phyloP scores from a whole-genome alignment of 2,888 invertebrate species.

The Brenthis daphne region DNA sequence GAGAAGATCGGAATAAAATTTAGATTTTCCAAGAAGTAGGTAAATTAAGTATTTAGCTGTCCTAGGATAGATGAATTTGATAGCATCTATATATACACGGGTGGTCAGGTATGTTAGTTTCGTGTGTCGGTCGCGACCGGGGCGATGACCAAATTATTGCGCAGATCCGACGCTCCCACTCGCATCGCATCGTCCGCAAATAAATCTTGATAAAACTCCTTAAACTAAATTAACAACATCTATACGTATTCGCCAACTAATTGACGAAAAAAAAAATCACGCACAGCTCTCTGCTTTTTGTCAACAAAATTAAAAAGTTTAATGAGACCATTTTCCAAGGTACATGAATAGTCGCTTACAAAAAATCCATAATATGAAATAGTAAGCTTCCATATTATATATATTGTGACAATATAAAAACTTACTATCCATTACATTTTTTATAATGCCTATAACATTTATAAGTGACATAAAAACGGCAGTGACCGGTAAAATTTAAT shows the following conservation, averaged over 20 bases:
- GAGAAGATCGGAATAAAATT: neutral
- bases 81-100: slow-evolving; percentile 1
- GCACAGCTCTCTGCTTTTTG: slow-evolving; percentile 1
- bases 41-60: neutral
- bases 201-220: slow-evolving; percentile 62
- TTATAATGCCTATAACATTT: slow-evolving; percentile 2
- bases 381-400: neutral
- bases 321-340: slow-evolving; percentile 15
- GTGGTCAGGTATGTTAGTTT: slow-evolving; percentile 34
- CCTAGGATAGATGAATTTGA: neutral
- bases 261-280: neutral
- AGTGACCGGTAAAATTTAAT: slow-evolving; percentile 30
- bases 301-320: neutral
- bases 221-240: slow-evolving; percentile 55
- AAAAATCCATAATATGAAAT: slow-evolving; percentile 2
- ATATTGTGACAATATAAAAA: neutral
- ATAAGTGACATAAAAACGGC: slow-evolving; percentile 13
- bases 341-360: neutral
- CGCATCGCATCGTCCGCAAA: slow-evolving; percentile 46
- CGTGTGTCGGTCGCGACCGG: slow-evolving; percentile 43
- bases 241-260: slow-evolving; percentile 18
- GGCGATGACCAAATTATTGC: slow-evolving; percentile 78
- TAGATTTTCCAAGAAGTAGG: too few species aligned
- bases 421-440: slow-evolving; percentile 12
- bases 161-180: slow-evolving; percentile 63